These are phyloP conservation scores for Chymomyza caudatula DNA, from an alignment of 2,888 invertebrate species.

Conservation along the genomic window DNA sequence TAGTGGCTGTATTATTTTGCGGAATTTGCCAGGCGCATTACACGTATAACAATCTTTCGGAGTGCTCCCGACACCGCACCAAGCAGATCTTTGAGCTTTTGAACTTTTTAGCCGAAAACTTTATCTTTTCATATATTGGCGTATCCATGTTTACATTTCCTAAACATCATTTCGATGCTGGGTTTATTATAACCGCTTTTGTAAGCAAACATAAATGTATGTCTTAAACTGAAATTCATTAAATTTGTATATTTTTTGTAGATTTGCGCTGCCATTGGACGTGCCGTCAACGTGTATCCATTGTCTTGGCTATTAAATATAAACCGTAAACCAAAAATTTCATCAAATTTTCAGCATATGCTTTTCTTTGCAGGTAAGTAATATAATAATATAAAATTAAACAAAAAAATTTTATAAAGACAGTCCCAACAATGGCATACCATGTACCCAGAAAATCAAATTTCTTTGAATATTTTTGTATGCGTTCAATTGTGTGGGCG, in stretches of 20 bases:
- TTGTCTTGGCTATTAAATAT: constrained; percentile 94
- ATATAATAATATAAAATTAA: constrained; percentile 8
- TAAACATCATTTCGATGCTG: constrained; percentile 94
- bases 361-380: constrained; percentile 92
- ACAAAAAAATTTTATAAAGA: too few relatives aligned
- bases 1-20: constrained; percentile 98
- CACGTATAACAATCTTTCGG: constrained; percentile 96
- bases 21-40: constrained; percentile 99
- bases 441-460: too few relatives aligned
- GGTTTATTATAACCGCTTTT: constrained; percentile 95
- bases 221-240: background rate
- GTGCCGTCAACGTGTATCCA: constrained; percentile 97
- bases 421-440: too few relatives aligned
- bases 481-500: too few relatives aligned
- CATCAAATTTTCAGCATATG: constrained; percentile 97
- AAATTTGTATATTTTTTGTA: constrained; percentile 72
- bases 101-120: constrained; percentile 98
- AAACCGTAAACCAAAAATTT: constrained; percentile 93
- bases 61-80: constrained; percentile 90
- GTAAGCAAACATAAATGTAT: constrained; percentile 80
- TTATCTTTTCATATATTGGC: constrained; percentile 98
- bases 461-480: background rate
- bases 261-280: constrained; percentile 93
- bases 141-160: constrained; percentile 99
- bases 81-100: constrained; percentile 95